Evolutionary conservation across 2,797 vertebrate species (phyloP).

Genomic region (Aldrovandia affinis): DNA sequence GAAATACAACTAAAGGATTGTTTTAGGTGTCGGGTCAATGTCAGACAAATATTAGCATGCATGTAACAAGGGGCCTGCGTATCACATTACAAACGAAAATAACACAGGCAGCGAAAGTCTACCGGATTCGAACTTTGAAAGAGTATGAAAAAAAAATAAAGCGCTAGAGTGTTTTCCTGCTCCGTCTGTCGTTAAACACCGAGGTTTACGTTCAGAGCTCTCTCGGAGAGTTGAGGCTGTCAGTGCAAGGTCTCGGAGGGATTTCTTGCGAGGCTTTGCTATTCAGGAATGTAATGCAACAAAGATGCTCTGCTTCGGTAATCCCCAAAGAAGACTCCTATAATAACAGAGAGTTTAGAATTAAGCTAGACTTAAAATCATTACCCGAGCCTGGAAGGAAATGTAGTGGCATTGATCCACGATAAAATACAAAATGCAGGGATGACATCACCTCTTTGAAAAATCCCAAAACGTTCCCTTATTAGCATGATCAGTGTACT

Average conservation of each 20-base stretch:
- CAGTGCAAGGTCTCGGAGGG: slow-evolving; percentile 52
- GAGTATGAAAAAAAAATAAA: neutral
- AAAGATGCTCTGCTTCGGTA: slow-evolving; percentile 70
- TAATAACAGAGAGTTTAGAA: slow-evolving; percentile 56
- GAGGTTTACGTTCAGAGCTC: slow-evolving; percentile 31
- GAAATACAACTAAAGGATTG: neutral
- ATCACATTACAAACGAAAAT: slow-evolving; percentile 16
- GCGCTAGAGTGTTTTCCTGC: neutral
- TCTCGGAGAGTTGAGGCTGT: slow-evolving; percentile 49
- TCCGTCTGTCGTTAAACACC: slow-evolving; percentile 9
- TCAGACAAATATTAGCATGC: slow-evolving; percentile 19
- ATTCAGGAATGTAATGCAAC: slow-evolving; percentile 68
- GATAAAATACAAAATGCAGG: slow-evolving; percentile 61
- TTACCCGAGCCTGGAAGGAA: slow-evolving; percentile 54
- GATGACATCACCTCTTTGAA: slow-evolving; percentile 69
- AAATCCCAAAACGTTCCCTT: slow-evolving; percentile 58
- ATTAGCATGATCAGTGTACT: slow-evolving; percentile 69
- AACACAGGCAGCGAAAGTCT: neutral
- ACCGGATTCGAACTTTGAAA: neutral
- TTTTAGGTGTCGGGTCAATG: slow-evolving; percentile 1
- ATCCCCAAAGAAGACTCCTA: slow-evolving; percentile 66
- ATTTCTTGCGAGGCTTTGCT: slow-evolving; percentile 54
- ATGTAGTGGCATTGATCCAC: slow-evolving; percentile 61
- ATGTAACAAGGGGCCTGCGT: neutral
- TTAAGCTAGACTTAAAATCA: slow-evolving; percentile 55